These are phyloP conservation scores for Hippopotamyrus pictus DNA, from an alignment of 2,797 vertebrate species.

Conservation along the genomic window DNA sequence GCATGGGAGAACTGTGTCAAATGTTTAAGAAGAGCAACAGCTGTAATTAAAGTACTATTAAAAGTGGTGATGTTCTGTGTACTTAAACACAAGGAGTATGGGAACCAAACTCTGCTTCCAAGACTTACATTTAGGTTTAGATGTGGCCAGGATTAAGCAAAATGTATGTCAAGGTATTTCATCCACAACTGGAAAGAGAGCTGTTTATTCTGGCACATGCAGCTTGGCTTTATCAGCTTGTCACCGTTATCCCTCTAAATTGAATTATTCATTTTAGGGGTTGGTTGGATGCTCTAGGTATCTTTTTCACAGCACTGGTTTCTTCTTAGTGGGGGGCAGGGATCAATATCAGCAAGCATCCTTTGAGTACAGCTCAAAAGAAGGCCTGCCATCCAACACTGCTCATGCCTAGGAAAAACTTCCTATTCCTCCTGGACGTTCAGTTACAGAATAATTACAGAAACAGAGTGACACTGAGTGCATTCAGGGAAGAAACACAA, in stretches of 20 bases:
- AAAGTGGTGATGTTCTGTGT: neutral
- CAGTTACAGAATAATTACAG: neutral
- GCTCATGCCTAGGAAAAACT: neutral
- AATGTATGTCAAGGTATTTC: neutral
- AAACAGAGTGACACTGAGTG: neutral
- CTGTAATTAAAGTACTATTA: neutral
- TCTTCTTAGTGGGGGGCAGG: neutral
- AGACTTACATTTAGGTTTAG: neutral
- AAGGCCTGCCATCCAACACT: neutral
- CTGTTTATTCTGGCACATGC: neutral
- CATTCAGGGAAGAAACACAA: neutral
- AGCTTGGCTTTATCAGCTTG: neutral
- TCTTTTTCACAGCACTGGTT: neutral
- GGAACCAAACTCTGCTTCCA: neutral
- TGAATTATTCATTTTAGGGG: slow-evolving; percentile 1
- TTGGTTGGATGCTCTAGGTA: neutral
- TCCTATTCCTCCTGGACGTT: neutral
- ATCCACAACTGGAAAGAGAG: neutral
- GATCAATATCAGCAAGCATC: neutral
- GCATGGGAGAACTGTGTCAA: neutral
- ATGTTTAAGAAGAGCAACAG: neutral
- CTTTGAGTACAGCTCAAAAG: neutral
- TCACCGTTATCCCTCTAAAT: neutral
- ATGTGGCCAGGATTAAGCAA: neutral
- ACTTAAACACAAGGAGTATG: neutral